Evolutionary conservation across 2,888 invertebrate species (phyloP).

Genomic region (Dendrolimus houi): DNA sequence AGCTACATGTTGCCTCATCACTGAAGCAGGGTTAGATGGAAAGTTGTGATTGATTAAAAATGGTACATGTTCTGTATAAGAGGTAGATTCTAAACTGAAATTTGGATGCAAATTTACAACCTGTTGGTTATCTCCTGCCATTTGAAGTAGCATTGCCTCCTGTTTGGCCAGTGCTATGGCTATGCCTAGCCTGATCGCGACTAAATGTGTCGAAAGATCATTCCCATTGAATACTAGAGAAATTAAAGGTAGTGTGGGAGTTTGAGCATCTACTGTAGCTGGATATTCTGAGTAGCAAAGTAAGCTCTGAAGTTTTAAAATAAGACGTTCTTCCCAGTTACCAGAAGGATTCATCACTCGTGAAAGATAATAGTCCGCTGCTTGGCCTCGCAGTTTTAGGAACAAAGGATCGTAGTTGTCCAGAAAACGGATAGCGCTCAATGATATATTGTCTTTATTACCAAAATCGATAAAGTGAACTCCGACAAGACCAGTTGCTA

Average conservation of each 20-base stretch:
- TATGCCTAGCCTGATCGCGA: constrained; percentile 59
- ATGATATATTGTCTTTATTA: constrained; percentile 77
- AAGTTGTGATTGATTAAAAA: constrained; percentile 61
- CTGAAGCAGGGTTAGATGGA: constrained; percentile 59
- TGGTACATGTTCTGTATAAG: constrained; percentile 56
- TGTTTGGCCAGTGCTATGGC: constrained; percentile 62
- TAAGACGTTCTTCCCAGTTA: constrained; percentile 69
- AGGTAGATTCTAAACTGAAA: constrained; percentile 31
- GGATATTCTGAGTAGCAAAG: constrained; percentile 60
- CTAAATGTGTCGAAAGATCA: constrained; percentile 65
- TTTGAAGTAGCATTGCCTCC: constrained; percentile 47
- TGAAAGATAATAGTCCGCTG: constrained; percentile 76
- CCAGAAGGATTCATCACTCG: constrained; percentile 70
- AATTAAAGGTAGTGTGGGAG: constrained; percentile 53
- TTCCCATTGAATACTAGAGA: constrained; percentile 63
- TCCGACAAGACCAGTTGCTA: constrained; percentile 73
- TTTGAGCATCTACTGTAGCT: constrained; percentile 48
- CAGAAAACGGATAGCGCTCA: constrained; percentile 76
- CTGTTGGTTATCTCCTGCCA: constrained; percentile 34
- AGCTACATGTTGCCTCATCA: constrained; percentile 54
- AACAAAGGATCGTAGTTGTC: constrained; percentile 69
- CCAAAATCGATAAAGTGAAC: constrained; percentile 84
- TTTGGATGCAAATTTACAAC: constrained; percentile 41
- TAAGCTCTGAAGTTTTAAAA: constrained; percentile 52
- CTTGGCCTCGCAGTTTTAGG: constrained; percentile 72